A percentile compares a stretch with the other conserved stretches of the same genome.
These are phyloP conservation scores for Lycaena phlaeas DNA, from an alignment of 2,888 invertebrate species.

Conservation along the genomic window DNA sequence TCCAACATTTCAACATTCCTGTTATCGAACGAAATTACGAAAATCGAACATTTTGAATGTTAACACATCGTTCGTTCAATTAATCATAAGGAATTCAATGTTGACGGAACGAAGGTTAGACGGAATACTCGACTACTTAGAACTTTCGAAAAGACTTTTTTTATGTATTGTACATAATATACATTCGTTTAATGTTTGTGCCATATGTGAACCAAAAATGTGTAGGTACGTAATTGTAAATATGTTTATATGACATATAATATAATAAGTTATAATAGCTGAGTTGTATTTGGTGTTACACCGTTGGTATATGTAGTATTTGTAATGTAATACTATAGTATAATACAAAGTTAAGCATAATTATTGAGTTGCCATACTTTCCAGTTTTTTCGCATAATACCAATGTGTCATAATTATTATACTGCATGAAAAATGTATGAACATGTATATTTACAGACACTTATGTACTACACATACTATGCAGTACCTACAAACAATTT, in stretches of 20 bases:
- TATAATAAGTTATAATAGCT: not conserved
- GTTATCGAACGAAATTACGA: slow-evolving; percentile 28
- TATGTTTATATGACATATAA: not conserved
- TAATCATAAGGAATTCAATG: not conserved
- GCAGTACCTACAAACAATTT: no score
- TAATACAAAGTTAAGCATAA: no score
- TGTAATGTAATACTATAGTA: no score
- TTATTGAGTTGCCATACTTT: no score
- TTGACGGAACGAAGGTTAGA: slow-evolving; percentile 1
- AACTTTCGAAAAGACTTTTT: not conserved
- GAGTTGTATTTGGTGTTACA: no score
- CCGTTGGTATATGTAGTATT: no score
- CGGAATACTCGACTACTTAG: slow-evolving; percentile 20
- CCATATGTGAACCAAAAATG: slow-evolving; percentile 11
- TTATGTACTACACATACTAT: no score
- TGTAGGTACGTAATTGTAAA: not conserved
- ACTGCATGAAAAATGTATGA: no score
- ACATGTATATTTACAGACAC: no score
- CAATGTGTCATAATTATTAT: no score
- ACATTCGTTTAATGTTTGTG: not conserved
- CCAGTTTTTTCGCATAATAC: no score
- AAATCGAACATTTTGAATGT: slow-evolving; percentile 32
- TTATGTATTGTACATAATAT: not conserved
- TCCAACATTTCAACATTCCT: slow-evolving; percentile 43
- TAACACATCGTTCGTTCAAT: slow-evolving; percentile 17